phyloP scores from a whole-genome alignment of 2,113 vertebrate genomes.

The Patagioenas fasciata region DNA sequence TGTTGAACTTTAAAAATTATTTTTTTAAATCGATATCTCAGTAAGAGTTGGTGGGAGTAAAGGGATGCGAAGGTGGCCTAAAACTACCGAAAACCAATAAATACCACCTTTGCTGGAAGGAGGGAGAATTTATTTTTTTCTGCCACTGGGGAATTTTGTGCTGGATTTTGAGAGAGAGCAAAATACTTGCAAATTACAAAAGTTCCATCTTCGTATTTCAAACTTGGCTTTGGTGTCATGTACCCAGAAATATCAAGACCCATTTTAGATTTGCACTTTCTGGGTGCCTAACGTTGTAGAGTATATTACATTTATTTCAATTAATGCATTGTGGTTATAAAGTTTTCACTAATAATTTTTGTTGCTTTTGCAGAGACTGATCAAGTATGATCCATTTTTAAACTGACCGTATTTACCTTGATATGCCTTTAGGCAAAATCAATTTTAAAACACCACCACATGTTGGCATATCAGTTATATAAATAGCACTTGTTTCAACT shows the following conservation, averaged over 20 bases:
- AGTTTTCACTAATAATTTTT: not conserved
- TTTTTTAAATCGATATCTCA: not conserved
- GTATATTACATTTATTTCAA: not conserved
- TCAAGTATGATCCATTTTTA: not conserved
- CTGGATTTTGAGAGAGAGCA: not conserved
- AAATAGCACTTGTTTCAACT: constrained; percentile 60
- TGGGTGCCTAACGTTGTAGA: not conserved
- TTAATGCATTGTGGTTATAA: not conserved
- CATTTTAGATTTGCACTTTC: not conserved
- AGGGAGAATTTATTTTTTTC: not conserved
- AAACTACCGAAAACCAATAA: not conserved
- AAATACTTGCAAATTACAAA: not conserved
- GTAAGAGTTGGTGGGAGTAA: not conserved
- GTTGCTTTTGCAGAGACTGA: not conserved
- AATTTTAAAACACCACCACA: constrained; percentile 13
- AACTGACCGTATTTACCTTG: constrained; percentile 24
- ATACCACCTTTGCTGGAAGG: not conserved
- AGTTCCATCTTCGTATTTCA: not conserved
- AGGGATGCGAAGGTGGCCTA: not conserved
- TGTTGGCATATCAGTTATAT: not conserved
- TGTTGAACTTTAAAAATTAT: not conserved
- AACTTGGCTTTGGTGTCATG: not conserved
- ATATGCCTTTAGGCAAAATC: not conserved
- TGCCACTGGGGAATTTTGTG: not conserved
- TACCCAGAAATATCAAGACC: not conserved